Conservation (phyloP, 2,888 invertebrate species). For the Urechis unicinctus region DNA sequence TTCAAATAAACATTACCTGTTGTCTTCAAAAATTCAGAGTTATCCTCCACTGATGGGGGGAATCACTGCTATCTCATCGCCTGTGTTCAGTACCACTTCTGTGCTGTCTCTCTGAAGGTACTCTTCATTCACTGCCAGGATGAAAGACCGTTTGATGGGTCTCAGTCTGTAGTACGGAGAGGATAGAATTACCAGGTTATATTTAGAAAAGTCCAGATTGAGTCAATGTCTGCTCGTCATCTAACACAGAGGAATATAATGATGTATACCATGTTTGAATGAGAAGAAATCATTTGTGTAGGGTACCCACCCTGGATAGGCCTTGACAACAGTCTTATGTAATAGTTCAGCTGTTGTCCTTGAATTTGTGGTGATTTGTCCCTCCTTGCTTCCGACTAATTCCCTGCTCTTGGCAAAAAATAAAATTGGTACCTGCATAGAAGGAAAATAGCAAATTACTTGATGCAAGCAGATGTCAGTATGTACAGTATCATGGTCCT, state of each 20-base stretch:
- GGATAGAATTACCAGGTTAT: too few species aligned
- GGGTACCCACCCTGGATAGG: constrained; percentile 18
- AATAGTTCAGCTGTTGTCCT: constrained; percentile 12
- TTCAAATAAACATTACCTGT: too few species aligned
- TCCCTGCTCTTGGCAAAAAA: constrained; percentile 90
- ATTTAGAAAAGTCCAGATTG: too few species aligned
- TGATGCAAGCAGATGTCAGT: too few species aligned
- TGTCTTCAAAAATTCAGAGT: too few species aligned
- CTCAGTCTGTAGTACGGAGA: constrained; percentile 57
- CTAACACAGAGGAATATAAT: background rate
- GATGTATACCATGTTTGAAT: too few species aligned
- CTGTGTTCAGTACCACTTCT: constrained; percentile 52
- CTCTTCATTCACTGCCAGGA: constrained; percentile 78
- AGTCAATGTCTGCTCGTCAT: too few species aligned
- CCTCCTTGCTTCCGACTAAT: constrained; percentile 58
- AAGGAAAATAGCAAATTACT: background rate
- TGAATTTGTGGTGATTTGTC: background rate
- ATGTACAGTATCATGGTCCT: too few species aligned
- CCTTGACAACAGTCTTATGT: constrained; percentile 11
- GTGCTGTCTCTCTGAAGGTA: constrained; percentile 57
- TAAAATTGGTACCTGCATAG: constrained; percentile 54
- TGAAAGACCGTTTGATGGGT: constrained; percentile 64
- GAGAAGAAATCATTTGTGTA: too few species aligned
- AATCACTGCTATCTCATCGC: constrained; percentile 83
- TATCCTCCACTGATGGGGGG: constrained; percentile 90